Percentiles rank a stretch among this genome's conserved stretches.
phyloP scores from a whole-genome alignment of 2,888 invertebrate genomes.

The Chrysolina oricalcia region DNA sequence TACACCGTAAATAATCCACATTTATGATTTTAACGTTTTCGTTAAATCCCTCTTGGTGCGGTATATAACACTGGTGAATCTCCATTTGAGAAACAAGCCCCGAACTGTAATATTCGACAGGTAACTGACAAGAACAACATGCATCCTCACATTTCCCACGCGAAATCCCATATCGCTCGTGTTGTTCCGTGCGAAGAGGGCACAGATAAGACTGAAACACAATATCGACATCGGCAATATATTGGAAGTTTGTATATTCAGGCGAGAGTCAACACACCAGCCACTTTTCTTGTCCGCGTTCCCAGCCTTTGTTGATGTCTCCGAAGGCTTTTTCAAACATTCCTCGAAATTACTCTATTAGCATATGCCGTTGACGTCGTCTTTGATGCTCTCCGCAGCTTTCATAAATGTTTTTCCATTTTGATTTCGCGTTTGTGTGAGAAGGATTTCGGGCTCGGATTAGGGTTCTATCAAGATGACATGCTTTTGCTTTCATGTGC shows the following conservation, averaged over 20 bases:
- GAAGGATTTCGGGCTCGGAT: slow-evolving; percentile 9
- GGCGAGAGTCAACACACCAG: slow-evolving; percentile 61
- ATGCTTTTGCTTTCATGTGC: slow-evolving; percentile 46
- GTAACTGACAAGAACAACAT: slow-evolving; percentile 3
- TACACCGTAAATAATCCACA: too few relatives aligned
- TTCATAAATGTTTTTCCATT: slow-evolving; percentile 47
- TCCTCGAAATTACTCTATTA: slow-evolving; percentile 47
- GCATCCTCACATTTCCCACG: not conserved
- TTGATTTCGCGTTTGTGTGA: slow-evolving; percentile 41
- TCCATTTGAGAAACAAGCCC: not conserved
- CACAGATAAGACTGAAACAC: slow-evolving; percentile 64
- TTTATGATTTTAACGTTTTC: not conserved
- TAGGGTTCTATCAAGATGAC: slow-evolving; percentile 42
- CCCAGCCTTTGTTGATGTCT: slow-evolving; percentile 38
- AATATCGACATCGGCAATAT: slow-evolving; percentile 67
- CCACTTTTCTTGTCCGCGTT: slow-evolving; percentile 47
- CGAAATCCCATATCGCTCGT: slow-evolving; percentile 3
- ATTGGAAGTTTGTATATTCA: slow-evolving; percentile 60
- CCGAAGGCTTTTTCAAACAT: slow-evolving; percentile 34
- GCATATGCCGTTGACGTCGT: slow-evolving; percentile 48
- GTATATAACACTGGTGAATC: not conserved
- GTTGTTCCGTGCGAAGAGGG: slow-evolving; percentile 34
- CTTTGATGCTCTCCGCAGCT: slow-evolving; percentile 32
- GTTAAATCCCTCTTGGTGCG: not conserved
- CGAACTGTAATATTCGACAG: not conserved